Evolutionary conservation across 2,888 invertebrate genomes (phyloP), one percentile per base, ranked within the genome.

Genomic region (Microchrysa polita): DNA sequence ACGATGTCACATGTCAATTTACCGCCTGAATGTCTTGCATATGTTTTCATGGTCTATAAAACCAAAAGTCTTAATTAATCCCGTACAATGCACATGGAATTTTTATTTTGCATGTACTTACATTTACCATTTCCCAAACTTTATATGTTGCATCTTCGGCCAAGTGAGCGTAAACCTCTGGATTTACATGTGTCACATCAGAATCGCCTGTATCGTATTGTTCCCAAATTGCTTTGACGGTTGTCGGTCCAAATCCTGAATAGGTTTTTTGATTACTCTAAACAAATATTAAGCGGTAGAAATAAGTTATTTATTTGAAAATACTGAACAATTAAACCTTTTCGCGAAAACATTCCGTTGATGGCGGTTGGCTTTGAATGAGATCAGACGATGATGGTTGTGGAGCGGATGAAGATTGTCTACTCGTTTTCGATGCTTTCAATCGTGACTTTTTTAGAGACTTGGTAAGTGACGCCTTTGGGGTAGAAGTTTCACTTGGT

Each of bases 71-170:
- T n/a, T n/a, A n/a, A n/a, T n/a, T n/a, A n/a, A n/a, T n/a, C n/a
- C n/a, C n/a, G n/a, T n/a, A n/a, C n/a, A n/a, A n/a, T n/a, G n/a
- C n/a, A n/a, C n/a, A n/a, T n/a, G n/a, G n/a, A n/a, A n/a, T n/a
- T n/a, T n/a, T n/a, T n/a, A n/a, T n/a, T n/a, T n/a, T n/a, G n/a
- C n/a, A n/a, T n/a, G n/a, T 48, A 10, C 77, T 23, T 80, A 85
- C 85, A 79, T 85, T 85, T 16, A 81, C 78, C 1, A 85, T 67
- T 74, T 85, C 84, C 85, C 84, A 84, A 20, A 85, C 72, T 77
- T 83, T 84, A 75, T 84, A 85, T 7, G 85, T 82, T 2, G 80
- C 83, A 79, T 85, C 85, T 75, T 85, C 85, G 0, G 85, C 84
- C 4, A 85, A 73, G 0, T 81, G 80, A 0, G 83, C 79, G 67